Evolutionary conservation across 1,140 invertebrate species (phyloP), one percentile per base, ranked within the genome.

Genomic region (Cydia strobilella): DNA sequence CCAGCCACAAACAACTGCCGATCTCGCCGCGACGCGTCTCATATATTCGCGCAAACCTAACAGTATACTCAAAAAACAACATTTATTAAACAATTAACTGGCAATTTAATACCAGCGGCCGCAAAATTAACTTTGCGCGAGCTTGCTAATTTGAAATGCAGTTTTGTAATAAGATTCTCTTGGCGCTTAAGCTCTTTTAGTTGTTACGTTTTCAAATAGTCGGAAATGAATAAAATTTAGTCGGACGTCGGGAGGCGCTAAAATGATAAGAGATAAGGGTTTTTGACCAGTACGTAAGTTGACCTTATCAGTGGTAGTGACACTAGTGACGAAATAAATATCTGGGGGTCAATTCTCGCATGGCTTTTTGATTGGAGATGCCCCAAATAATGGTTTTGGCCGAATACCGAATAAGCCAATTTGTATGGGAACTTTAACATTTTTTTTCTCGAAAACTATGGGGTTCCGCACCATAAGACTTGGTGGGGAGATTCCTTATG

Each of bases 241-340:
- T 2, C 25, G 23, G 63, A 65, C 63, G 63, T 23, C 27, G 63
- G 10, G n/a, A 18, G 63, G 63, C 63, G 63, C 63, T 31, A 65
- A 31, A 65, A n/a, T 65, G 63, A 65, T 65, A 65, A 65, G 63
- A n/a, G 63, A 65, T 65, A 65, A 65, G 63, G n/a, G 63, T 13
- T 65, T 65, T 27, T 7, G 63, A 65, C 54, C 54, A 51, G 42
- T 45, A 45, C 20, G 18, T 9, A 9, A 59, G 18, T 10, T 20
- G 20, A 23, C 54, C 18, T 59, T 23, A 59, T 59, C 18, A 59
- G n/a, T 18, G 42, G 42, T 15, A 45, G 42, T 45, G 42, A 45
- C 42, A 45, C 42, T 15, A 15, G 10, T 45, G 12, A 45, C 42
- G 42, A 45, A 45, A 45, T 42, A 12, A 42, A 13, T 45, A 45